A percentile compares a stretch with the other conserved stretches of the same genome.
Conservation (phyloP, 2,797 vertebrate species). For the Tauraco hartlaubi region DNA sequence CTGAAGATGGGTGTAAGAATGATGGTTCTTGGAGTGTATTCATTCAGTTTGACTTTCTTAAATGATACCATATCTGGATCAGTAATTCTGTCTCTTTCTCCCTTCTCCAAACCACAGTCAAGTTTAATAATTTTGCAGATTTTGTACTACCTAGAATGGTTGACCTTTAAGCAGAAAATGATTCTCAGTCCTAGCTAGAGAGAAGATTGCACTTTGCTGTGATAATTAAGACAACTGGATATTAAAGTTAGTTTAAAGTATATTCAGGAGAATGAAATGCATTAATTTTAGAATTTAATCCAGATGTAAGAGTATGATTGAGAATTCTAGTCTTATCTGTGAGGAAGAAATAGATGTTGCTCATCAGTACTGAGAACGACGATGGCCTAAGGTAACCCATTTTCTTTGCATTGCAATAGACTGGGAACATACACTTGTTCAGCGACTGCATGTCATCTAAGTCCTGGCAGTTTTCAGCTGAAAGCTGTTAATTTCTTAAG, state of each 20-base stretch:
- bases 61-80: not conserved
- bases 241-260: slow-evolving; percentile 32
- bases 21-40: not conserved
- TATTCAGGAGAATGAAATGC: not conserved
- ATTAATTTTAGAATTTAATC: slow-evolving; percentile 22
- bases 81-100: not conserved
- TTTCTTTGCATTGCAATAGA: not conserved
- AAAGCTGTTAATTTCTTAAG: not conserved
- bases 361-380: not conserved
- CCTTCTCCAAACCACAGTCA: not conserved
- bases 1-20: not conserved
- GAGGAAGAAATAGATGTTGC: not conserved
- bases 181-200: not conserved
- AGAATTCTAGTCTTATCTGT: not conserved
- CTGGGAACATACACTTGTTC: not conserved
- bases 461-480: not conserved
- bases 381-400: not conserved
- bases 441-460: not conserved
- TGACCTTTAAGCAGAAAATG: slow-evolving; percentile 26
- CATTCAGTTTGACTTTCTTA: not conserved
- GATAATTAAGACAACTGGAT: slow-evolving; percentile 25
- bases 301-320: not conserved
- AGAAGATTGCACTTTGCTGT: not conserved
- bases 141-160: not conserved
- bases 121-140: not conserved